Conservation (phyloP, 2,797 vertebrate genomes). For the Distichodus sexfasciatus region DNA sequence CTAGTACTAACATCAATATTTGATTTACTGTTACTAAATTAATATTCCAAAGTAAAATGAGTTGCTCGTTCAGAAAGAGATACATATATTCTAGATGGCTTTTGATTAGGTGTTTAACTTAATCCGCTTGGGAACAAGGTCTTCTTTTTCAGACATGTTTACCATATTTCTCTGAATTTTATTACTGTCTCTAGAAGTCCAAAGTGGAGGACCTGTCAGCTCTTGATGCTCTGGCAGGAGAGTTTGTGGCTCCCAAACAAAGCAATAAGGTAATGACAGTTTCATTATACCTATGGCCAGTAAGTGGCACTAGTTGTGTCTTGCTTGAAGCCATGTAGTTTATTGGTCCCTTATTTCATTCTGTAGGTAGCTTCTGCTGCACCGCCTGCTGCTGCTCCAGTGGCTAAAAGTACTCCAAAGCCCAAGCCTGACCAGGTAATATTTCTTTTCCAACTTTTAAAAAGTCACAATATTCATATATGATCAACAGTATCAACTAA, state of each 20-base stretch:
- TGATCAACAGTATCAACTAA: too few species aligned
- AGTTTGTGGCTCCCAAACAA: constrained; percentile 43
- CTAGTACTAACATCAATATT: too few species aligned
- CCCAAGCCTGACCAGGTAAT: constrained; percentile 27
- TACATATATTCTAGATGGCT: not conserved
- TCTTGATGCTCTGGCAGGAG: constrained; percentile 36
- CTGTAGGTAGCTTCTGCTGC: constrained; percentile 29
- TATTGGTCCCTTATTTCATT: not conserved
- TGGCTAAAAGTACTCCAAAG: not conserved
- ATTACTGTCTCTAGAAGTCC: constrained; percentile 7
- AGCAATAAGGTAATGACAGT: constrained; percentile 32
- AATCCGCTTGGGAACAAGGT: not conserved
- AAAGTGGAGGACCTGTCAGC: constrained; percentile 42
- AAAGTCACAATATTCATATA: not conserved
- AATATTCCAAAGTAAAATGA: not conserved
- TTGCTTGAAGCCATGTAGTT: not conserved
- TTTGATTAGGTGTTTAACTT: too few species aligned
- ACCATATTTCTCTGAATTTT: not conserved
- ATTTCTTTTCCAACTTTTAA: not conserved
- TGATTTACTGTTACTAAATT: too few species aligned
- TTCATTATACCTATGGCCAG: not conserved
- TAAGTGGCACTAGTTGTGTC: not conserved
- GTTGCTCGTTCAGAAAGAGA: not conserved
- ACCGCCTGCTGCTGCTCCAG: not conserved
- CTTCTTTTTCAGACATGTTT: not conserved